These are phyloP conservation scores for Borostomias antarcticus DNA, from an alignment of 2,797 vertebrate species.

Conservation along the genomic window DNA sequence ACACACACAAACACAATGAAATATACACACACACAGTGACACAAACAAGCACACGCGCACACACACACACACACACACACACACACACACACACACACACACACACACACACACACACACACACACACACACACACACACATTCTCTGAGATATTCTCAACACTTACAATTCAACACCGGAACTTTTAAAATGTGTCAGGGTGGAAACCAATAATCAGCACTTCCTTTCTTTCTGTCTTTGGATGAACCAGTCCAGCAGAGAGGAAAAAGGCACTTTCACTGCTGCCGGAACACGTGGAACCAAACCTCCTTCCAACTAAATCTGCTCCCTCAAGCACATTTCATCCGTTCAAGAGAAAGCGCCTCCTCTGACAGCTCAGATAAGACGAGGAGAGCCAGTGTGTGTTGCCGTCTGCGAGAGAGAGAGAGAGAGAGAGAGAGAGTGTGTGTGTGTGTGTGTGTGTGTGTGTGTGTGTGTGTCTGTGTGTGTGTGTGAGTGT, in stretches of 20 bases:
- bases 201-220: constrained; percentile 36
- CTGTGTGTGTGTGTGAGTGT: background rate
- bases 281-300: background rate
- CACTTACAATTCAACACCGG: background rate
- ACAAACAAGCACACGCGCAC: background rate
- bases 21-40: constrained; percentile 25
- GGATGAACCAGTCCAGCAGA: constrained; percentile 9
- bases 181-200: constrained; percentile 6
- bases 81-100: too few species aligned
- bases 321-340: constrained; percentile 42
- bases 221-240: constrained; percentile 36
- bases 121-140: too few species aligned
- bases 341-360: constrained; percentile 31
- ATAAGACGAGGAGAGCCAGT: background rate
- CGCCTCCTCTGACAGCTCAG: constrained; percentile 3
- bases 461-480: background rate
- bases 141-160: constrained; percentile 32
- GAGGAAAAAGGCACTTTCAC: constrained; percentile 12
- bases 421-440: background rate
- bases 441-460: background rate
- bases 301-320: constrained; percentile 18
- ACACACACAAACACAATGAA: constrained; percentile 8
- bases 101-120: too few species aligned
- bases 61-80: background rate
- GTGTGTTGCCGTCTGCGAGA: background rate